Evolutionary conservation across 2,797 vertebrate genomes (phyloP), one percentile per base, ranked within the genome.

Genomic region (Echeneis naucrates): DNA sequence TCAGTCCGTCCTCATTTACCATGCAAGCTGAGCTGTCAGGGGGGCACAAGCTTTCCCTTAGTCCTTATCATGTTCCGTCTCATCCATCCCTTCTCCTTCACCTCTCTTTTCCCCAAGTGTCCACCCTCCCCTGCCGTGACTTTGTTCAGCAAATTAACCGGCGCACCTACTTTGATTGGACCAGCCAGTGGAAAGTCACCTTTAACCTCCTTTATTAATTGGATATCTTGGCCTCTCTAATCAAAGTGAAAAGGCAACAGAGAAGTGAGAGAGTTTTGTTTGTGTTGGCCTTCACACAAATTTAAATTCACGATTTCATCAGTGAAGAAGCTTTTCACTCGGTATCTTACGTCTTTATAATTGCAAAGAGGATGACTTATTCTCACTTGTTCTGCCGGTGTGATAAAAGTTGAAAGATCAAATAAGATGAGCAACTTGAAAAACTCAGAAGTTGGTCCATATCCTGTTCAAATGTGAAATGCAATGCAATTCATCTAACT

Each of bases 91-190:
- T 42, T 72, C 75, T 53, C 51, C 80, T 68, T 60, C 9, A 35
- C 74, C 65, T 81, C 26, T 5, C 60, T 77, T 81, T 75, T 77
- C 66, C 81, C 79, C 79, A 68, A 80, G 81, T 82, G 85, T 77
- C 74, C 60, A 68, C 61, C 72, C 73, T 72, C 72, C 66, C 79
- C 67, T 57, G 81, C 64, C 76, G 63, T 71, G 74, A 81, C 85
- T 89, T 90, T 91, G 82, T 87, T 88, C 90, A 65, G 77, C 68
- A 80, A 88, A 90, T 91, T 87, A 91, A 88, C 82, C 50, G 40
- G 59, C 66, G 73, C 60, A 68, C 85, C 73, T 68, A 26, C 84
- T 86, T 82, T 80, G 88, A 89, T 92, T 90, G 78, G 78, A 78
- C 71, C 72, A 82, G 65, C 72, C 70, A 75, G 71, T 42, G 63